Conservation (phyloP, 2,888 invertebrate genomes). For the Eristalinus aeneus region DNA sequence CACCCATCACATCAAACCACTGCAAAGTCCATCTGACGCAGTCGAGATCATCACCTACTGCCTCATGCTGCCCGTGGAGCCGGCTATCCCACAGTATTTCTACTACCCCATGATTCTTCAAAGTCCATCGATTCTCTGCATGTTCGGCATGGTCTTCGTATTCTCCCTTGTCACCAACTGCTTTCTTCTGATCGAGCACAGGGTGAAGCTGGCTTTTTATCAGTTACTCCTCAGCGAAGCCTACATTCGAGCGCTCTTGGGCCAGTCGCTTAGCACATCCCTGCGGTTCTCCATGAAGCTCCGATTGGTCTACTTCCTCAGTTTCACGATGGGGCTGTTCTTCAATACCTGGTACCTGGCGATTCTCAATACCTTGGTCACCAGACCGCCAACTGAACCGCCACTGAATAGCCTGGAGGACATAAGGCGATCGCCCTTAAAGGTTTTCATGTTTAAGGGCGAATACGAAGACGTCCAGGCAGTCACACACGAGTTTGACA, state of each 20-base stretch:
- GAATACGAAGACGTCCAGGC: background rate
- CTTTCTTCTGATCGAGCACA: background rate
- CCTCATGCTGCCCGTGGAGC: conserved; percentile 19
- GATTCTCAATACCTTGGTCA: background rate
- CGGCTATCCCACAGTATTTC: background rate
- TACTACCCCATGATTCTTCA: conserved; percentile 12
- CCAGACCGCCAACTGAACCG: background rate
- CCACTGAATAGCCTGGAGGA: background rate
- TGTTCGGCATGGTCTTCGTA: conserved; percentile 1
- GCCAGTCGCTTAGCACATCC: background rate
- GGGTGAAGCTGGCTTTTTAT: background rate
- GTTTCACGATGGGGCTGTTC: background rate
- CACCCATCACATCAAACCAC: background rate
- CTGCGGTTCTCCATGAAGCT: background rate
- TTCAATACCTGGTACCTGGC: conserved; percentile 1
- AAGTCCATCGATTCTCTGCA: conserved; percentile 1
- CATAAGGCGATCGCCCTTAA: background rate
- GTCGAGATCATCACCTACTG: conserved; percentile 2
- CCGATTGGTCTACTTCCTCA: background rate
- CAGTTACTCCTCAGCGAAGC: background rate
- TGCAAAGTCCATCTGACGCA: background rate
- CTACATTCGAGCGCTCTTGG: conserved; percentile 2
- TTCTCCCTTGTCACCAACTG: background rate
- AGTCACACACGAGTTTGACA: background rate
- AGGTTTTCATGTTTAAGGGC: background rate